Percentiles rank a stretch among this genome's conserved stretches.
Evolutionary conservation across 2,888 invertebrate species (phyloP).

Genomic region (Rhimphoctona megacephalus): DNA sequence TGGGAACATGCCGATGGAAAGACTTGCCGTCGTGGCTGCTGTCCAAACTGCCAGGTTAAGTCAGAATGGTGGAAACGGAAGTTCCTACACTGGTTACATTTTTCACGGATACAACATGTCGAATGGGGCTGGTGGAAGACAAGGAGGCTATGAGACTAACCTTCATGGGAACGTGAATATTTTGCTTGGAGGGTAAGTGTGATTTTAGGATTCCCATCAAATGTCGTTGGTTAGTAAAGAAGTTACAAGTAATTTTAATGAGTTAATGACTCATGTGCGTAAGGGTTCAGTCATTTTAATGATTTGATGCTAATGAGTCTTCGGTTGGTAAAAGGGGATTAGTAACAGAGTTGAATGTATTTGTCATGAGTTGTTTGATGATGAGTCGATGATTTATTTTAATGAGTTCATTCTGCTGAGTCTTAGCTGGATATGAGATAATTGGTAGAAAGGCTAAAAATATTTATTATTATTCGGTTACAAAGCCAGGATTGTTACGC

Average conservation of each 20-base stretch:
- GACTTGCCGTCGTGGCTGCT: constrained; percentile 86
- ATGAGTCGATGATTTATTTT: no score
- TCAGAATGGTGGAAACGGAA: constrained; percentile 62
- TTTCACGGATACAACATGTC: constrained; percentile 75
- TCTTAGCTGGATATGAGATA: no score
- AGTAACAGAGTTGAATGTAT: background rate
- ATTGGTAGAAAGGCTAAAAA: no score
- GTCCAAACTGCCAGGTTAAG: constrained; percentile 74
- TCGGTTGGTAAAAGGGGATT: background rate
- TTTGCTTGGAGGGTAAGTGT: constrained; percentile 90
- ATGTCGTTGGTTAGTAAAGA: background rate
- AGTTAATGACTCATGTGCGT: background rate
- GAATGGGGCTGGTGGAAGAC: constrained; percentile 72
- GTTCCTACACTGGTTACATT: constrained; percentile 52
- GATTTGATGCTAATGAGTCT: background rate
- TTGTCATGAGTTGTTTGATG: background rate
- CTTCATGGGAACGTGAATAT: constrained; percentile 90
- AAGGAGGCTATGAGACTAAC: constrained; percentile 81
- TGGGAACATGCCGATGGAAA: constrained; percentile 88
- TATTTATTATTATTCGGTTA: no score
- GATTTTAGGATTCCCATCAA: background rate
- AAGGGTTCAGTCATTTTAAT: background rate
- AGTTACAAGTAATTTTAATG: background rate
- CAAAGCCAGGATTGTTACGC: no score
- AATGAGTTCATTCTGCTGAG: no score